phyloP scores from a whole-genome alignment of 2,888 invertebrate genomes.

The Rotaria sp. region DNA sequence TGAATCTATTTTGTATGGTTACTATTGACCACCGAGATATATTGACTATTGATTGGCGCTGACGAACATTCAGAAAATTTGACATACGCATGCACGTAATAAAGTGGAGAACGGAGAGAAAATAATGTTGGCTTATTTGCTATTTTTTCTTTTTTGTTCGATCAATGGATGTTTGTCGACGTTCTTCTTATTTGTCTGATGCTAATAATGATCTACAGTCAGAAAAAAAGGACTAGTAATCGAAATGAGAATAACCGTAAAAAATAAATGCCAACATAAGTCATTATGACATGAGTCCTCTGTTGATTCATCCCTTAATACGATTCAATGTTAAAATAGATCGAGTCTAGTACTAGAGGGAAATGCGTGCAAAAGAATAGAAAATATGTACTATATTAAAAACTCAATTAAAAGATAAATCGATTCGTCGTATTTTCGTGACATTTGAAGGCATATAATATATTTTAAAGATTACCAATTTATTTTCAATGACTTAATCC shows the following conservation, averaged over 20 bases:
- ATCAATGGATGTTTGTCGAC: neutral
- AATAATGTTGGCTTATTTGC: neutral
- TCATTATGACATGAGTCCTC: too few species aligned
- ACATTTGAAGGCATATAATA: neutral
- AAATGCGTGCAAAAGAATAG: too few species aligned
- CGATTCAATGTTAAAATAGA: too few species aligned
- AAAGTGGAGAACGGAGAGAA: neutral
- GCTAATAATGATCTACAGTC: neutral
- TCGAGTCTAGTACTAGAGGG: too few species aligned
- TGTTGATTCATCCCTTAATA: too few species aligned
- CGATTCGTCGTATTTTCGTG: neutral
- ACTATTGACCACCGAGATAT: neutral
- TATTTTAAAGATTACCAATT: neutral
- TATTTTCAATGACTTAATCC: neutral
- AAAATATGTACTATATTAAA: too few species aligned
- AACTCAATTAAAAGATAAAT: too few species aligned
- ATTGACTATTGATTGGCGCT: neutral
- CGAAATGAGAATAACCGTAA: neutral
- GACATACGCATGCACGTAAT: neutral
- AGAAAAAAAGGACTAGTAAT: neutral
- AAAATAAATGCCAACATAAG: too few species aligned
- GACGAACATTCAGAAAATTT: neutral
- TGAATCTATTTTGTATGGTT: neutral
- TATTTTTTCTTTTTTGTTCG: neutral
- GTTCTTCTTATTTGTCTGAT: neutral